Conservation (phyloP, 2,797 vertebrate genomes). For the Molothrus aeneus region DNA sequence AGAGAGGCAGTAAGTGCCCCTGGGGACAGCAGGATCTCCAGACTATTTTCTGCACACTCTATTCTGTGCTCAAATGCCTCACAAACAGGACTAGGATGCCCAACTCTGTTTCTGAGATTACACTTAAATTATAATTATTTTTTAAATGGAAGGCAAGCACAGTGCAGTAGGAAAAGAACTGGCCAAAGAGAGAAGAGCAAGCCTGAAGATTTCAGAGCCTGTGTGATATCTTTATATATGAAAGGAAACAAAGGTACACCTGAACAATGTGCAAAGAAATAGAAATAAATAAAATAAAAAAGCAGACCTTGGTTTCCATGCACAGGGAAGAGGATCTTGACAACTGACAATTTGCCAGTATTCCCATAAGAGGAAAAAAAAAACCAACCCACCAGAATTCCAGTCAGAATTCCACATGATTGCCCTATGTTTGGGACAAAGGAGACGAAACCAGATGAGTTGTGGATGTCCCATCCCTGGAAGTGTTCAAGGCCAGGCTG, state of each 20-base stretch:
- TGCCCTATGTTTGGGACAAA: not conserved
- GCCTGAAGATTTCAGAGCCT: not conserved
- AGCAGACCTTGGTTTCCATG: accelerated
- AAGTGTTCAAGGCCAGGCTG: too few relatives aligned
- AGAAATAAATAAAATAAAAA: too few relatives aligned
- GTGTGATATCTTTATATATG: accelerated
- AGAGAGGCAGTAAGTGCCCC: not conserved
- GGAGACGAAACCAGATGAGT: not conserved
- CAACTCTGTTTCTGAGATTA: not conserved
- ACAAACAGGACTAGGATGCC: not conserved
- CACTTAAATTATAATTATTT: not conserved
- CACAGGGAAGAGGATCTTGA: not conserved
- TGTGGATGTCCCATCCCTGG: too few relatives aligned
- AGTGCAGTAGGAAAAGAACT: not conserved
- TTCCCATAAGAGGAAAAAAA: not conserved
- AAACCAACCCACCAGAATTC: not conserved
- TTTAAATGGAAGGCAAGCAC: not conserved
- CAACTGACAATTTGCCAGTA: not conserved
- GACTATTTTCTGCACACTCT: not conserved
- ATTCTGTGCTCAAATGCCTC: not conserved
- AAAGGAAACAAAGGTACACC: not conserved
- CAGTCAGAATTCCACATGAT: too few relatives aligned
- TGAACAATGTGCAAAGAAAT: not conserved
- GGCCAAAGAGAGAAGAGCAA: not conserved
- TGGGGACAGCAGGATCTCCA: not conserved